Base-by-base conservation (phyloP, 2,888 invertebrate genomes). In the Clunio marinus region DNA sequence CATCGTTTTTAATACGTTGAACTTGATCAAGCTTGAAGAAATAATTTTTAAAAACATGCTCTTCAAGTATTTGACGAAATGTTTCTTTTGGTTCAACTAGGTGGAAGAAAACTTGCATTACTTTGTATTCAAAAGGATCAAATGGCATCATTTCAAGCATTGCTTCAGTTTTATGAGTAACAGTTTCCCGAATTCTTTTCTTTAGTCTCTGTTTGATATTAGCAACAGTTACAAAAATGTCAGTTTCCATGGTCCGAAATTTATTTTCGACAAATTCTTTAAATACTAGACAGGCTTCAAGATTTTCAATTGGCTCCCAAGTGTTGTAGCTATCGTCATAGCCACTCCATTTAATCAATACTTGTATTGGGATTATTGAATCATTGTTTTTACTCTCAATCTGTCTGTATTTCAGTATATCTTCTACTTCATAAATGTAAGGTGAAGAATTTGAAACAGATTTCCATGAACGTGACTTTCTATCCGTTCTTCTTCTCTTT, bases 121-220 rank as follows among this genome's bases (percentile, higher is more conserved):
- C 22, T 28, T 35, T 28, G 27, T 24, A 66, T 8, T 66, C 66
- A 22, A 55, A 55, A 2, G 51, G 51, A 66, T 66, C 66, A 15
- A 66, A 66, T 24, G 63, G 63, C 8, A 15, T 25, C 2, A 65
- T 28, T 15, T 45, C 15, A 15, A 15, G 15, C 63, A 65, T 65
- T n/a, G 25, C 46, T 0, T 13, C 15, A 1, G n/a, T 8, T 15
- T 65, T 65, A 2, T 5, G 13, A 1, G 24, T n/a, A 0, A 46
- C 7, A 8, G 46, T 13, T 20, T 45, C 41, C 1, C 66, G 22
- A 7, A 51, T 51, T 55, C n/a, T 27, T 15, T 28, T 45, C 25
- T 32, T 55, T 5, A 66, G 24, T 2, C n/a, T 32, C n/a, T 66
- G 20, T 24, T 35, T 28, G 0, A 66, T 55, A 20, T 66, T 55